phyloP scores from a whole-genome alignment of 2,888 invertebrate genomes.

The Chymomyza caudatula region DNA sequence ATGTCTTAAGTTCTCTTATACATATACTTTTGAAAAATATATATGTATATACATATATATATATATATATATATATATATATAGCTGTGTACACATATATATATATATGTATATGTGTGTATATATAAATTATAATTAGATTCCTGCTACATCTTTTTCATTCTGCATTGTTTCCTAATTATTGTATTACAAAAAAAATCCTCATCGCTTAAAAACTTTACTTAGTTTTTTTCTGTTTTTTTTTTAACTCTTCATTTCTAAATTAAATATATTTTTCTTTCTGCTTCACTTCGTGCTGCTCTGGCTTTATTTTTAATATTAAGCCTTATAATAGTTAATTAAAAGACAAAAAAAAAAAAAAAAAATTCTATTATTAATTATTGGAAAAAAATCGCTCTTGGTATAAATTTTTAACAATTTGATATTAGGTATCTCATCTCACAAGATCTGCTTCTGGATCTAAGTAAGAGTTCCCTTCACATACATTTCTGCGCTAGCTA shows the following conservation, averaged over 20 bases:
- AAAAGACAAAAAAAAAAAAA: neutral
- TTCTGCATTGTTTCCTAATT: conserved; percentile 52
- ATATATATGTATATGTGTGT: conserved; percentile 22
- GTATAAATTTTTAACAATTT: neutral
- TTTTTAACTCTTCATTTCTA: conserved; percentile 22
- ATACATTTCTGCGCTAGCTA: conserved; percentile 41
- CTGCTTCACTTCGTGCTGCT: conserved; percentile 11
- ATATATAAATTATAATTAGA: conserved; percentile 47
- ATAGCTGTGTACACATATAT: conserved; percentile 33
- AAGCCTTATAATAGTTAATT: conserved; percentile 19
- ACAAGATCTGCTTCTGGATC: neutral
- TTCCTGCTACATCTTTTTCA: conserved; percentile 61
- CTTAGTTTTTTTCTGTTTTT: conserved; percentile 24
- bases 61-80: conserved; percentile 12
- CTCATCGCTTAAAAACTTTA: conserved; percentile 42
- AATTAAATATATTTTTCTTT: conserved; percentile 36
- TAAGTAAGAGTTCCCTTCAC: neutral
- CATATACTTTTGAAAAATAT: neutral
- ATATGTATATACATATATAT: neutral
- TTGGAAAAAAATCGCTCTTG: neutral
- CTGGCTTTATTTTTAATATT: neutral
- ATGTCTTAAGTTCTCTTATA: conserved; percentile 32
- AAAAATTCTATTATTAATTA: neutral
- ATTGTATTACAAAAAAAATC: conserved; percentile 59
- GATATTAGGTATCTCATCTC: neutral